These are phyloP conservation scores for Neotoma lepida DNA, from an alignment of 2,113 vertebrate species.

Conservation along the genomic window DNA sequence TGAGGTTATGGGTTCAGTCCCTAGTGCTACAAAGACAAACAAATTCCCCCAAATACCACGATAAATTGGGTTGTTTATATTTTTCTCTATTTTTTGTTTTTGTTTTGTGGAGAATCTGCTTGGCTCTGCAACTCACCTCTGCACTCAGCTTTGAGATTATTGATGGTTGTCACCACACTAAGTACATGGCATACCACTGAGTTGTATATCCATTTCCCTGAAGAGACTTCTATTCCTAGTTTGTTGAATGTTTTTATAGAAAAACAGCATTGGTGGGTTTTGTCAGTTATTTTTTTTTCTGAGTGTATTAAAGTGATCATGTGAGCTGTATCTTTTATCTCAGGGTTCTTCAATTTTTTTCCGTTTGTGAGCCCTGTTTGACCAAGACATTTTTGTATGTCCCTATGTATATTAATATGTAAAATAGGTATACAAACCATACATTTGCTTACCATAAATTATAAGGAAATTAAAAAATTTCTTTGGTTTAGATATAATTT, in stretches of 20 bases:
- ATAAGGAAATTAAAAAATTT: background rate
- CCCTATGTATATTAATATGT: background rate
- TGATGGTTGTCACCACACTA: background rate
- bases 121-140: background rate
- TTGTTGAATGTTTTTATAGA: background rate
- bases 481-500: background rate
- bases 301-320: background rate
- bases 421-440: background rate
- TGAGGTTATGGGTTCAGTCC: background rate
- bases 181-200: background rate
- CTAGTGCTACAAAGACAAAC: background rate
- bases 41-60: background rate
- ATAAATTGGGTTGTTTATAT: background rate
- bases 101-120: background rate
- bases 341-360: background rate
- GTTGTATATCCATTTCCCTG: background rate
- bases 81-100: background rate
- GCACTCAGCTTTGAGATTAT: background rate
- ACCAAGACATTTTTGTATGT: background rate
- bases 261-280: background rate
- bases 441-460: background rate
- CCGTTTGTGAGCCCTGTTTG: background rate
- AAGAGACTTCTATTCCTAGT: background rate
- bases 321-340: slow-evolving; percentile 3
- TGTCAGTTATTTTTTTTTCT: slow-evolving; percentile 1